A percentile compares a stretch with the other conserved stretches of the same genome.
phyloP scores from a whole-genome alignment of 2,113 vertebrate genomes.

The Ramphastos sulfuratus region DNA sequence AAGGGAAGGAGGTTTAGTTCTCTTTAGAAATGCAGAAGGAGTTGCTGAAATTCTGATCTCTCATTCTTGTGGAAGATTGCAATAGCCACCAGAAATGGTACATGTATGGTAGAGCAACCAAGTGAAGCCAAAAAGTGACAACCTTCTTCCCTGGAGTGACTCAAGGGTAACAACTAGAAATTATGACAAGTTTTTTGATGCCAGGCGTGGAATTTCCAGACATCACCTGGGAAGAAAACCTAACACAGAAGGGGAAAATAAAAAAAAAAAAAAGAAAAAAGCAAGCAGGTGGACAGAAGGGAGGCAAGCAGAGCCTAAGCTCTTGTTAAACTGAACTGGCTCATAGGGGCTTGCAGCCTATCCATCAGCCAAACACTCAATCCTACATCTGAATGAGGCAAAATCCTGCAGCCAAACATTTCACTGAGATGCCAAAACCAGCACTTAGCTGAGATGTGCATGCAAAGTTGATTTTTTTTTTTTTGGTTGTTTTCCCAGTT shows the following conservation, averaged over 20 bases:
- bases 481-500: neutral
- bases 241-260: neutral
- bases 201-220: conserved; percentile 21
- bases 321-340: conserved; percentile 12
- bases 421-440: conserved; percentile 41
- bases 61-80: conserved; percentile 17
- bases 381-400: conserved; percentile 4
- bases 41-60: conserved; percentile 23
- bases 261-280: neutral
- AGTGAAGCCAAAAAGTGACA: conserved; percentile 36
- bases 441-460: conserved; percentile 32
- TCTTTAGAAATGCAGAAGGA: neutral
- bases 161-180: conserved; percentile 43
- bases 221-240: conserved; percentile 33
- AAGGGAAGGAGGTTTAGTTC: neutral
- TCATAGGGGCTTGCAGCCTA: neutral
- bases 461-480: neutral
- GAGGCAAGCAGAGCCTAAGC: neutral
- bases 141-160: conserved; percentile 11
- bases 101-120: neutral
- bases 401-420: conserved; percentile 34
- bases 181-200: conserved; percentile 35
- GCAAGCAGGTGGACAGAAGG: neutral
- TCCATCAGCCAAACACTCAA: conserved; percentile 41
- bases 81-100: conserved; percentile 21